Percentiles rank a stretch among this genome's conserved stretches.
Conservation (phyloP, 1,140 invertebrate species). For the Homalodisca vitripennis region DNA sequence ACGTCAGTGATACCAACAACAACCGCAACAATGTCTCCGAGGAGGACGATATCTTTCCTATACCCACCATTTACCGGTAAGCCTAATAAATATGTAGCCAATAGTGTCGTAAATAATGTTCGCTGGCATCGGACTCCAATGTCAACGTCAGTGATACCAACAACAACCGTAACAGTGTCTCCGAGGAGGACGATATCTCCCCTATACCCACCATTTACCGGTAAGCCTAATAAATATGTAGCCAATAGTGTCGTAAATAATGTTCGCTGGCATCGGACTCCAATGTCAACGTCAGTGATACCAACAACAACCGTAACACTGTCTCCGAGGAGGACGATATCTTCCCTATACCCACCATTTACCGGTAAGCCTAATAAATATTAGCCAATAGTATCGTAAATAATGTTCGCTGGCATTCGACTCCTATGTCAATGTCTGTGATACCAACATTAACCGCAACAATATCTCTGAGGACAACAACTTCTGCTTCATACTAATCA, state of each 20-base stretch:
- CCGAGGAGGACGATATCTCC: no score
- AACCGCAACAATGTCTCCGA: conserved; percentile 25
- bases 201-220: no score
- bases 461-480: conserved; percentile 24
- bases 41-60: conserved; percentile 25
- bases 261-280: conserved; percentile 28
- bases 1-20: conserved; percentile 34
- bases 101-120: no score
- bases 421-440: conserved; percentile 34
- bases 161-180: no score
- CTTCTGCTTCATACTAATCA: conserved; percentile 35
- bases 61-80: conserved; percentile 39
- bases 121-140: no score
- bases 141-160: no score
- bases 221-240: no score
- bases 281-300: conserved; percentile 33
- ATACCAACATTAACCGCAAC: conserved; percentile 36
- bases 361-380: conserved; percentile 39
- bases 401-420: conserved; percentile 27
- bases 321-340: conserved; percentile 20
- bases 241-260: conserved; percentile 35
- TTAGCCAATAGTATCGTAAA: no score
- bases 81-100: no score
- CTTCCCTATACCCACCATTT: conserved; percentile 36
- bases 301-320: conserved; percentile 33